Percentiles rank a stretch among this genome's conserved stretches.
Evolutionary conservation across 2,888 invertebrate genomes (phyloP).

Genomic region (Metacarcinus magister): DNA sequence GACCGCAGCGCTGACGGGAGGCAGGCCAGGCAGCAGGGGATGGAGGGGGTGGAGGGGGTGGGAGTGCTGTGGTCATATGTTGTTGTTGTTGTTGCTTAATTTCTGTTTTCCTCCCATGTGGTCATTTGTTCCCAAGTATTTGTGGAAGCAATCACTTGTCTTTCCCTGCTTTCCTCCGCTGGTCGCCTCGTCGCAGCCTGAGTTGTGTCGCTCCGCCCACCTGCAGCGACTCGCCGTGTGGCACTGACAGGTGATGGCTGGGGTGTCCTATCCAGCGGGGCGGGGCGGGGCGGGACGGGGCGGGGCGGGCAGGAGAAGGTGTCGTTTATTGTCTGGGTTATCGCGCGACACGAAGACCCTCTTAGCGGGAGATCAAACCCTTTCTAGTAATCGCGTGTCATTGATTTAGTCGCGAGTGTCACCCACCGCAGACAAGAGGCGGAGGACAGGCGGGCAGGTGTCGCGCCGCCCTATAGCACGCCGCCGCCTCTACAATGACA

Average conservation of each 20-base stretch:
- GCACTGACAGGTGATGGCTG: constrained; percentile 39
- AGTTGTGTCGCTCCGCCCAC: background rate
- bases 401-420: constrained; percentile 59
- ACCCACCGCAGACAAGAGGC: constrained; percentile 52
- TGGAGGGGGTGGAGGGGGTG: background rate
- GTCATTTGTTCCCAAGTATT: background rate
- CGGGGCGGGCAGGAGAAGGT: background rate
- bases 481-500: background rate
- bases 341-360: constrained; percentile 59
- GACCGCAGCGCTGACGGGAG: background rate
- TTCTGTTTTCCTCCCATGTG: background rate
- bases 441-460: background rate
- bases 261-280: constrained; percentile 17
- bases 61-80: background rate
- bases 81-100: background rate
- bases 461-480: background rate
- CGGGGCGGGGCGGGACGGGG: background rate
- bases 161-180: background rate
- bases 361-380: constrained; percentile 65
- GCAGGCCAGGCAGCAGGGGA: background rate
- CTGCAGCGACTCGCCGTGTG: constrained; percentile 9
- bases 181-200: background rate
- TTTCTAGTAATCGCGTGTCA: constrained; percentile 67
- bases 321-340: constrained; percentile 54
- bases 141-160: background rate